These are phyloP conservation scores for Bradypus variegatus DNA, from an alignment of 2,797 vertebrate species.

Conservation along the genomic window DNA sequence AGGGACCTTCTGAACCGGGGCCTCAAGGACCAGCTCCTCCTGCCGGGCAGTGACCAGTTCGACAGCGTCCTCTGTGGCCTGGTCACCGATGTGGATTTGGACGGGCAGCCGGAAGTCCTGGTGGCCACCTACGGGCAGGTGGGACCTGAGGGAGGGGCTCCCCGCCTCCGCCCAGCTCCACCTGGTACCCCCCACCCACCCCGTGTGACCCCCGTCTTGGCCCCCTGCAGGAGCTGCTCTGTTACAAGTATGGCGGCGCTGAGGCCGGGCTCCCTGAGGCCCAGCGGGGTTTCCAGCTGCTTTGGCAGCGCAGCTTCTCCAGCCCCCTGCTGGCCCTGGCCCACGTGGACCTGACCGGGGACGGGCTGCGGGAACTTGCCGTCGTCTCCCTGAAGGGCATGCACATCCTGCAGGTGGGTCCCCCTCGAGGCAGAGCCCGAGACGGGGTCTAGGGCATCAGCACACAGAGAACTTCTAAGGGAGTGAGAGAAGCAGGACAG, in stretches of 20 bases:
- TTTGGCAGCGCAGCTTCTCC: conserved; percentile 87
- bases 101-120: conserved; percentile 83
- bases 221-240: conserved; percentile 84
- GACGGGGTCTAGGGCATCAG: accelerated
- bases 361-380: conserved; percentile 84
- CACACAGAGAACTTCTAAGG: accelerated
- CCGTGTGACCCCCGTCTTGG: accelerated
- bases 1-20: conserved; percentile 83
- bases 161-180: accelerated
- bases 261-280: accelerated
- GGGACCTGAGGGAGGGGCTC: neutral
- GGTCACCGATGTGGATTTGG: conserved; percentile 86
- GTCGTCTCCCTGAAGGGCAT: conserved; percentile 88
- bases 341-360: conserved; percentile 85
- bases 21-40: conserved; percentile 73
- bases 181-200: accelerated
- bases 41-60: conserved; percentile 84
- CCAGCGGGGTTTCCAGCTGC: conserved; percentile 74
- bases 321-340: conserved; percentile 86
- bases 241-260: conserved; percentile 79
- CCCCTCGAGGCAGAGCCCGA: neutral
- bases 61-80: conserved; percentile 87
- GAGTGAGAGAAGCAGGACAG: neutral
- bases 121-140: conserved; percentile 93
- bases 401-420: conserved; percentile 85